Evolutionary conservation across 2,797 vertebrate species (phyloP), one percentile per base, ranked within the genome.

Genomic region (Lithobates pipiens): DNA sequence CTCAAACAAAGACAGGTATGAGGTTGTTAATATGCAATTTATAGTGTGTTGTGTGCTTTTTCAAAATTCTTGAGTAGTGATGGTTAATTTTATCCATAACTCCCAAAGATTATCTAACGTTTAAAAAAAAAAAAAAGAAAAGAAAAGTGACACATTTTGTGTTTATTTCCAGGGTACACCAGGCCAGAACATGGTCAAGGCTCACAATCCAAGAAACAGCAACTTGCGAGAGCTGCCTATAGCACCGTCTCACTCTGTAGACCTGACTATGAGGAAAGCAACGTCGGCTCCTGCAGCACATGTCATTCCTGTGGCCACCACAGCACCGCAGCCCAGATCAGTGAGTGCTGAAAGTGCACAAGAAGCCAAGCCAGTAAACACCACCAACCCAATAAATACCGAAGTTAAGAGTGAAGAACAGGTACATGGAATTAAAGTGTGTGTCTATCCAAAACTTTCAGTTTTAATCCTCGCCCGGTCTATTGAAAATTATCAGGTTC

Each of bases 171-270:
- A 99, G 98, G 96, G 86, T 57, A 81, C 95, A 9, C 92, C 96
- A 0, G 88, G 95, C n/a, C 95, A 96, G 88, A 94, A 89, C 3
- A 86, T 94, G 18, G 82, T 80, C 80, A 96, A 95, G 83, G 92
- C 92, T 61, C 91, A 93, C 0, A 94, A 96, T 90, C 94, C 95
- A 32, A 96, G 98, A 50, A 99, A 98, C 87, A 99, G 98, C 90
- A 99, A 99, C 90, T 88, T 99, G 77, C 96, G 98, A 0, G 98
- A 99, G 89, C 84, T 99, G 83, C 98, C 98, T 0, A 96, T 99
- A 10, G 98, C 98, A 16, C 95, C 97, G 0, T 90, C 96, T 6
- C 97, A 97, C 0, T 88, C 90, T 0, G 34, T 94, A 76, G 94
- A 94, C 79, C 89, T 92, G 90, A 94, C 89, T 89, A 93, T 88